Evolutionary conservation across 2,888 invertebrate genomes (phyloP).

Genomic region (Latrodectus hesperus): DNA sequence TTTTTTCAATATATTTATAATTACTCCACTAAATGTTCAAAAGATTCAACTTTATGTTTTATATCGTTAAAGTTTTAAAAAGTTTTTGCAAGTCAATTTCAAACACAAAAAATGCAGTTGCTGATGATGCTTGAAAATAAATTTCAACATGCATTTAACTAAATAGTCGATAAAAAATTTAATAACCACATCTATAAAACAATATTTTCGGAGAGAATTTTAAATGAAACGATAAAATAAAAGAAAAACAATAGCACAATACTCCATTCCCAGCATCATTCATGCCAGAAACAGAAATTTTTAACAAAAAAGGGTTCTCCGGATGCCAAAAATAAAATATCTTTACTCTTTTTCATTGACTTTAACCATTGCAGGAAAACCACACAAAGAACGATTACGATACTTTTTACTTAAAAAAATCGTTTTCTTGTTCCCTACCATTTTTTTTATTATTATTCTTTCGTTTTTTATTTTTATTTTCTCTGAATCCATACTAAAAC

Average conservation of each 20-base stretch:
- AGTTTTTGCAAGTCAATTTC: too few species aligned
- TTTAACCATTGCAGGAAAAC: constrained; percentile 13
- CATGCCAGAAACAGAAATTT: not conserved
- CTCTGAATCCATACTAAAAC: not conserved
- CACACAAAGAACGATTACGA: constrained; percentile 36
- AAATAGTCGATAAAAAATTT: not conserved
- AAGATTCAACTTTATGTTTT: too few species aligned
- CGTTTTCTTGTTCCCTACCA: not conserved
- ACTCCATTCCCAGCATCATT: not conserved
- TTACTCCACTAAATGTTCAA: too few species aligned
- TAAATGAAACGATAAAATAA: not conserved
- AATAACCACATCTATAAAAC: not conserved
- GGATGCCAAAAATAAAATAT: not conserved
- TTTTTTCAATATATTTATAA: too few species aligned
- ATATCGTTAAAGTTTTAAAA: too few species aligned
- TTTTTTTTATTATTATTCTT: not conserved
- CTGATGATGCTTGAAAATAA: too few species aligned
- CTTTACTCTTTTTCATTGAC: constrained; percentile 13
- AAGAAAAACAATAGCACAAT: not conserved
- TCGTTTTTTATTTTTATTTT: not conserved
- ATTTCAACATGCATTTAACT: not conserved
- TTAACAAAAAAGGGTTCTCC: not conserved
- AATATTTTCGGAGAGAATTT: not conserved
- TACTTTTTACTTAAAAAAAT: not conserved
- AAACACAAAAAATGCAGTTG: too few species aligned